Base-by-base conservation (phyloP, 2,113 vertebrate genomes). In the Corythaeola cristata region DNA sequence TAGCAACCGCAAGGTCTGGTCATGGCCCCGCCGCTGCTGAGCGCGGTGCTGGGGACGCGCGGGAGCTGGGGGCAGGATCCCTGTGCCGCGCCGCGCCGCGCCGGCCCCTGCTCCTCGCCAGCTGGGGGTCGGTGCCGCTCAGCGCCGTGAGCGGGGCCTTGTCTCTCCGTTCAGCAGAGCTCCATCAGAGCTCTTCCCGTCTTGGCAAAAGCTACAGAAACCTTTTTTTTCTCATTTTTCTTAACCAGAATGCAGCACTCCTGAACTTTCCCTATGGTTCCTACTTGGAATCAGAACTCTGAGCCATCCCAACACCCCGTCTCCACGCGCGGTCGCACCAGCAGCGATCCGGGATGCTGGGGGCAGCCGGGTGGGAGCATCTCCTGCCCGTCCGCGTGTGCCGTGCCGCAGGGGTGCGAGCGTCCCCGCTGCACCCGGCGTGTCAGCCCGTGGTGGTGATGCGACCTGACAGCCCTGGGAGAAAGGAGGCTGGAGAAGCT, bases 81-180 rank as follows among this genome's bases (percentile, higher is more conserved):
- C 30, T n/a, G n/a, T n/a, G n/a, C n/a, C n/a, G n/a, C n/a, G n/a
- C n/a, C 3, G 0, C 8, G 76, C 27, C 9, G 0, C 19, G 3
- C 8, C 56, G 28, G 39, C 75, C 50, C 14, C 0, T 6, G 3
- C 33, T 60, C 15, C 39, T 33, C 4, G 2, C 39, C 4, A 12
- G 1, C 9, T 1, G 7, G 66, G 14, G 3, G 1, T 11, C 3
- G 1, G 27, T 12, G 45, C 44, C 0, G 4, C 84, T 45, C 26
- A 3, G 32, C 0, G 2, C 49, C 5, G 60, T 8, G 3, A 8
- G 16, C 58, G 12, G 37, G 15, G 32, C 71, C 17, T 27, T 6
- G 12, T 17, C 58, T 21, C 21, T 28, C 20, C 5, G 0, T 15
- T 5, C 1, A 1, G 22, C 62, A 24, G 8, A 24, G 45, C 76